Conservation (phyloP, 2,797 vertebrate genomes). For the Amblyraja radiata region DNA sequence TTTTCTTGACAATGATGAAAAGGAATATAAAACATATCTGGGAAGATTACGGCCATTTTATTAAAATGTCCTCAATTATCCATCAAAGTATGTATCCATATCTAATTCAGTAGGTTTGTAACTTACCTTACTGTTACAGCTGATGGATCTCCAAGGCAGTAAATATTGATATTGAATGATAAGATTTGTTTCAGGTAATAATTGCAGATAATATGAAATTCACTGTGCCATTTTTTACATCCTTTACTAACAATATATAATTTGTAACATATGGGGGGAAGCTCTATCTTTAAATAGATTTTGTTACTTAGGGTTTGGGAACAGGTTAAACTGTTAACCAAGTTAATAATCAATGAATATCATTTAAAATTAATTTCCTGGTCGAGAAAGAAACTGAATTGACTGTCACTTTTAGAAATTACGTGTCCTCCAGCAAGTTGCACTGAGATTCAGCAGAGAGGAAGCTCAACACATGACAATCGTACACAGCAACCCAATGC, state of each 20-base stretch:
- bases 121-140: not conserved
- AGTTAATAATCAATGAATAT: not conserved
- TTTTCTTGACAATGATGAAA: not conserved
- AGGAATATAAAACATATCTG: not conserved
- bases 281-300: not conserved
- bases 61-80: not conserved
- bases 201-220: not conserved
- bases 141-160: not conserved
- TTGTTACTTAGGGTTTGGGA: not conserved
- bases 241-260: not conserved
- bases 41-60: too few species aligned
- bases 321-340: too few species aligned
- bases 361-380: not conserved
- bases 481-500: not conserved
- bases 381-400: not conserved
- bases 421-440: not conserved
- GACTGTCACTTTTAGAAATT: not conserved
- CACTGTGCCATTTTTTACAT: not conserved
- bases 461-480: not conserved
- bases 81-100: not conserved
- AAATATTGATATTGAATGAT: not conserved
- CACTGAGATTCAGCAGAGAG: not conserved
- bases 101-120: not conserved
- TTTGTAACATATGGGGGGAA: not conserved
- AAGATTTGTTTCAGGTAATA: not conserved